These are phyloP conservation scores for Chauna torquata DNA, from an alignment of 2,113 vertebrate species.

Conservation along the genomic window DNA sequence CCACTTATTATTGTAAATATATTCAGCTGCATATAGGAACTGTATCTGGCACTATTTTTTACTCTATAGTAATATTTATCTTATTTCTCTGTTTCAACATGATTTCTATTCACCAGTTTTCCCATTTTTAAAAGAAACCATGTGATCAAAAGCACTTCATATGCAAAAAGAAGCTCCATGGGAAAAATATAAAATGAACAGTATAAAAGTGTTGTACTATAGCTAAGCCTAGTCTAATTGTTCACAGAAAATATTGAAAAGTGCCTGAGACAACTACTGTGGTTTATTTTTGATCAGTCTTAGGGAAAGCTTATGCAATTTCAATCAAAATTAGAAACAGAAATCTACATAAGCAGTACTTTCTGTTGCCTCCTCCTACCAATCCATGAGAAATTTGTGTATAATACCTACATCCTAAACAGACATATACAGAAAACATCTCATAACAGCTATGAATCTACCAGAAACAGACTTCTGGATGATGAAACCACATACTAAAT, in stretches of 20 bases:
- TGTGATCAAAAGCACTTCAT: neutral
- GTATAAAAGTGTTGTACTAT: neutral
- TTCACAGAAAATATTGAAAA: neutral
- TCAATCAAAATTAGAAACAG: neutral
- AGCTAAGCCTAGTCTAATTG: neutral
- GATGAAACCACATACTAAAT: neutral
- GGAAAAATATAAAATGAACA: neutral
- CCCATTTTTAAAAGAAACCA: neutral
- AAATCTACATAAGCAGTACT: neutral
- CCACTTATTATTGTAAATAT: neutral
- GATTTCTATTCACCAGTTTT: neutral
- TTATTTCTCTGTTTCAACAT: neutral
- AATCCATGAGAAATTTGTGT: neutral
- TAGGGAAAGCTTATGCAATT: neutral
- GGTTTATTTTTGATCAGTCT: neutral
- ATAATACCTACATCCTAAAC: neutral
- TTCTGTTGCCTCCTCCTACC: neutral
- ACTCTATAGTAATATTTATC: neutral
- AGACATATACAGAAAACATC: neutral
- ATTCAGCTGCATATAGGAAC: neutral
- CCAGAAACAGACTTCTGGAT: neutral
- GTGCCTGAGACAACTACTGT: neutral
- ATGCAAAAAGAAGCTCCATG: neutral
- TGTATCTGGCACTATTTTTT: neutral
- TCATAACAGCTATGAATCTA: neutral